Evolutionary conservation across 2,888 invertebrate genomes (phyloP).

Genomic region (Nemotelus nigrinus): DNA sequence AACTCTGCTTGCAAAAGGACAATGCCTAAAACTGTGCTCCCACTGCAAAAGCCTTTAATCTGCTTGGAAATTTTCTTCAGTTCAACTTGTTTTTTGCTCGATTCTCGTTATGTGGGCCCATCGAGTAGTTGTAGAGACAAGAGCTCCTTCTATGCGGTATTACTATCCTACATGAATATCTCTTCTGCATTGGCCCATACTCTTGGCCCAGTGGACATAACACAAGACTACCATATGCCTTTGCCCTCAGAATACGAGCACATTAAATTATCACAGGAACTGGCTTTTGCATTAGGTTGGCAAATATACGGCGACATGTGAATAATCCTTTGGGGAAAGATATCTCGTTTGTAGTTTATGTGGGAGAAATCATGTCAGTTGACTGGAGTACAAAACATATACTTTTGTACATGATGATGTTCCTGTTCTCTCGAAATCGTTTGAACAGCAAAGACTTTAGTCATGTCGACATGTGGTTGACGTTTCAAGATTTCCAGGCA

Average conservation of each 20-base stretch:
- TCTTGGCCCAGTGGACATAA: neutral
- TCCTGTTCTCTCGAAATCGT: conserved; percentile 27
- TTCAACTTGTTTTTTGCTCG: conserved; percentile 25
- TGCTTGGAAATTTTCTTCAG: conserved; percentile 37
- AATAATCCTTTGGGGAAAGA: conserved; percentile 47
- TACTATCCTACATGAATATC: neutral
- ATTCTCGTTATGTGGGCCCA: conserved; percentile 38
- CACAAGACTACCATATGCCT: neutral
- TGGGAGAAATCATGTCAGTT: conserved; percentile 38
- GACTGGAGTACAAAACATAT: conserved; percentile 28
- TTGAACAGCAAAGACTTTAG: conserved; percentile 5
- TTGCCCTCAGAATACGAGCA: conserved; percentile 14
- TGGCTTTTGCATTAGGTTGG: conserved; percentile 49
- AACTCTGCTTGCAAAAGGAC: conserved; percentile 8
- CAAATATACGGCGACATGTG: conserved; percentile 49
- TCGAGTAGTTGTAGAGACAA: conserved; percentile 35
- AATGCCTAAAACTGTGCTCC: conserved; percentile 30
- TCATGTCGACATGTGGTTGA: conserved; percentile 34
- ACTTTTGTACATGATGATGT: conserved; percentile 27
- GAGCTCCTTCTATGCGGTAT: conserved; percentile 35
- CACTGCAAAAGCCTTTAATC: conserved; percentile 40
- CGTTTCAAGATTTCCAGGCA: neutral
- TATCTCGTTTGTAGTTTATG: conserved; percentile 43
- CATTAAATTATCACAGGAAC: conserved; percentile 49
- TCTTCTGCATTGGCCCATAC: conserved; percentile 1